Evolutionary conservation across 2,113 vertebrate genomes (phyloP).

Genomic region (Callionymus lyra): DNA sequence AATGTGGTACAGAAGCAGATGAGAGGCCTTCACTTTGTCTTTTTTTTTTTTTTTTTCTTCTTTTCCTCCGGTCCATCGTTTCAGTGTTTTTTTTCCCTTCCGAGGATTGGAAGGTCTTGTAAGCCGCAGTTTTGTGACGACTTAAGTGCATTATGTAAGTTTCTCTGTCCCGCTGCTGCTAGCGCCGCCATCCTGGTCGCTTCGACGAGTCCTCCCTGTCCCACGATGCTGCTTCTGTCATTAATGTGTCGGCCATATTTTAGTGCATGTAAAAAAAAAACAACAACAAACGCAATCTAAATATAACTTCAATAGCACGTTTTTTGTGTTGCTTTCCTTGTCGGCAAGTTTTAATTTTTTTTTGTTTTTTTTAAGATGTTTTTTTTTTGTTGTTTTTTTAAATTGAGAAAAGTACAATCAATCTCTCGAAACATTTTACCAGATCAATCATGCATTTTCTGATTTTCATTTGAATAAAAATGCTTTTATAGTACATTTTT

Average conservation of each 20-base stretch:
- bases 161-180: conserved; percentile 58
- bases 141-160: conserved; percentile 44
- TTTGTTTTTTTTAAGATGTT: conserved; percentile 41
- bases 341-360: conserved; percentile 45
- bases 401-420: conserved; percentile 59
- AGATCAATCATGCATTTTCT: conserved; percentile 63
- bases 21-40: no score
- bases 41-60: conserved; percentile 32
- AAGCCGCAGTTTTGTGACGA: conserved; percentile 31
- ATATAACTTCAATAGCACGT: conserved; percentile 45
- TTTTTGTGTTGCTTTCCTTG: conserved; percentile 44
- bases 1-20: no score
- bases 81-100: conserved; percentile 32
- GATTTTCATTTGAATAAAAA: conserved; percentile 50
- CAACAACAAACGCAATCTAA: conserved; percentile 16
- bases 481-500: conserved; percentile 72
- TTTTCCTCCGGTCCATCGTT: conserved; percentile 19
- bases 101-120: conserved; percentile 38
- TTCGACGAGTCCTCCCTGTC: conserved; percentile 49
- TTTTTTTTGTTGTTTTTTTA: conserved; percentile 50
- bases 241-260: conserved; percentile 58
- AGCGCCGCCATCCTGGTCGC: conserved; percentile 53
- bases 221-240: conserved; percentile 64
- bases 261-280: conserved; percentile 54
- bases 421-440: conserved; percentile 56